A percentile compares a stretch with the other conserved stretches of the same genome.
phyloP scores from a whole-genome alignment of 2,888 invertebrate genomes.

The Aromia moschata region DNA sequence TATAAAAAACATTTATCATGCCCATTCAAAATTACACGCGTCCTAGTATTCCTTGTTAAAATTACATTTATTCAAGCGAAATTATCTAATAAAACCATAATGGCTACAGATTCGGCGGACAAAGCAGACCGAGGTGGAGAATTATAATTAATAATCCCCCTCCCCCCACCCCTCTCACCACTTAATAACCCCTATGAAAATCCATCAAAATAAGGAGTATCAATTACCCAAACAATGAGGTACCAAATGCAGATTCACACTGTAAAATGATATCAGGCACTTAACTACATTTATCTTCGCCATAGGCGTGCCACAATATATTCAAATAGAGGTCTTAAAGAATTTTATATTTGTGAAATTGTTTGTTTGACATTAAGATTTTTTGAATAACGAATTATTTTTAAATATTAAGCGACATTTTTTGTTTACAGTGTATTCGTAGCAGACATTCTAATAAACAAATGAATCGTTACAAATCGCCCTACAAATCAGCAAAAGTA shows the following conservation, averaged over 20 bases:
- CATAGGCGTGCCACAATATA: constrained; percentile 19
- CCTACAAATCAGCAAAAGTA: no score
- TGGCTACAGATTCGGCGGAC: constrained; percentile 4
- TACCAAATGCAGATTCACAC: constrained; percentile 57
- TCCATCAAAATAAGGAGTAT: constrained; percentile 45
- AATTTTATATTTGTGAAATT: no score
- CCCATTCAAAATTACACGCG: no score
- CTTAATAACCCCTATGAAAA: constrained; percentile 37
- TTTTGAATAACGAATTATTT: no score
- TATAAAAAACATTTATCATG: no score
- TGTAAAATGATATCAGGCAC: constrained; percentile 62
- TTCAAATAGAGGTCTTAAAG: no score
- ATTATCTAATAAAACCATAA: constrained; percentile 30
- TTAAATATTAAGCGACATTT: no score
- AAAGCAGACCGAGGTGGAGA: constrained; percentile 4
- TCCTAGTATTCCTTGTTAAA: not conserved
- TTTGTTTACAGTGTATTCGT: no score
- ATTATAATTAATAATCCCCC: constrained; percentile 35
- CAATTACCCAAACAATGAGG: constrained; percentile 57
- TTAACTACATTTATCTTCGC: constrained; percentile 59
- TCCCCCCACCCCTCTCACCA: no score
- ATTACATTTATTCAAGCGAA: constrained; percentile 14
- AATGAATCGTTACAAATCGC: no score
- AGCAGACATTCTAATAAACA: no score
- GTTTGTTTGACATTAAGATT: no score